These are phyloP conservation scores for Ceyx margarethae DNA, from an alignment of 2,113 vertebrate genomes.

Conservation along the genomic window DNA sequence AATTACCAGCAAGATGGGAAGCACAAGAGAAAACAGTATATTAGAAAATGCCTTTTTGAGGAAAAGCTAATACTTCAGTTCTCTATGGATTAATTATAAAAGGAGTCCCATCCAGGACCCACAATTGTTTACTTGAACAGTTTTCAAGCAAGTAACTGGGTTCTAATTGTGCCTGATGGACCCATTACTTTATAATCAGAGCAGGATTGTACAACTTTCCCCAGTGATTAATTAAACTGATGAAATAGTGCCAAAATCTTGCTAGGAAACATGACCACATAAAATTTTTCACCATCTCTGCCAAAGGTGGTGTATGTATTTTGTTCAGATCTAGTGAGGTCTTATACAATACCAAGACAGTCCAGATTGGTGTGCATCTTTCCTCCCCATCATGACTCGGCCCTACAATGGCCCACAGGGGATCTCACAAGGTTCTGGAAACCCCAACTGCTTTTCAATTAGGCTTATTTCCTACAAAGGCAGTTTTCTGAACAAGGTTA, in stretches of 20 bases:
- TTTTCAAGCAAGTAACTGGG: slow-evolving; percentile 78
- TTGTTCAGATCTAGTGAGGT: slow-evolving; percentile 23
- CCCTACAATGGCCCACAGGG: not conserved
- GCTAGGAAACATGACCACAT: slow-evolving; percentile 54
- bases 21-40: not conserved
- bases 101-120: slow-evolving; percentile 60
- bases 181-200: slow-evolving; percentile 82
- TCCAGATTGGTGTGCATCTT: slow-evolving; percentile 12
- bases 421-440: slow-evolving; percentile 17
- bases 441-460: slow-evolving; percentile 15
- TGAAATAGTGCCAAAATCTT: slow-evolving; percentile 70
- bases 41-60: not conserved
- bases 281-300: slow-evolving; percentile 38
- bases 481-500: slow-evolving; percentile 68
- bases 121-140: slow-evolving; percentile 87
- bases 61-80: slow-evolving; percentile 51
- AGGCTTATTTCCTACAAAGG: slow-evolving; percentile 26
- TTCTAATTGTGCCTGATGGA: slow-evolving; percentile 91
- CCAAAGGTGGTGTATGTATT: slow-evolving; percentile 4
- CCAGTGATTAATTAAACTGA: slow-evolving; percentile 87
- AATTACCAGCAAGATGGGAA: not conserved
- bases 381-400: not conserved
- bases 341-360: slow-evolving; percentile 39
- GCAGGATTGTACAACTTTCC: slow-evolving; percentile 71
- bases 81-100: slow-evolving; percentile 83